These are phyloP conservation scores for Eulemur rufifrons DNA, from an alignment of 2,113 vertebrate species.

Conservation along the genomic window DNA sequence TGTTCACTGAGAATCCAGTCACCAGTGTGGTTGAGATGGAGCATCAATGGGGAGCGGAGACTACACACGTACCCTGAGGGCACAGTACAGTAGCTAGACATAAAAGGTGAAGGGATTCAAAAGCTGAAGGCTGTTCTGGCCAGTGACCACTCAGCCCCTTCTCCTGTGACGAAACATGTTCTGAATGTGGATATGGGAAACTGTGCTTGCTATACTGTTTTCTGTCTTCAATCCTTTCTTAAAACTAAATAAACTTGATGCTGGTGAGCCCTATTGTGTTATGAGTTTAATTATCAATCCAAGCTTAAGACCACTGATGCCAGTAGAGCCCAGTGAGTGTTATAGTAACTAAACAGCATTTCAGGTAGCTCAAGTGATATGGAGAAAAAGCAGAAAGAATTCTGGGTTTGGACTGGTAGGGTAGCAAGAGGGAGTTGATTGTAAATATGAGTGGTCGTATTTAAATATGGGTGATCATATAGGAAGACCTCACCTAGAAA, in stretches of 20 bases:
- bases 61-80: fast-evolving
- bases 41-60: neutral
- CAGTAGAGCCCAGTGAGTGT: neutral
- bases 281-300: neutral
- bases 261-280: neutral
- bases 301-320: neutral
- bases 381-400: neutral
- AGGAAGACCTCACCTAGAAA: neutral
- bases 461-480: neutral
- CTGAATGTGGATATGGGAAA: neutral
- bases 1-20: neutral
- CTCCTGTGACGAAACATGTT: neutral
- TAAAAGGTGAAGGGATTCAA: neutral
- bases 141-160: neutral
- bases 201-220: neutral
- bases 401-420: neutral
- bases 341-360: neutral
- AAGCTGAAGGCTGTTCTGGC: neutral
- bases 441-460: neutral
- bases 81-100: neutral
- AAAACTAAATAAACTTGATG: neutral
- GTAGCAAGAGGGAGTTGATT: neutral
- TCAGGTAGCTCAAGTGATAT: neutral
- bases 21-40: neutral
- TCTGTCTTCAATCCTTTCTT: neutral